Percentiles rank a stretch among this genome's conserved stretches.
These are phyloP conservation scores for Neuroscelio doddi DNA, from an alignment of 2,888 invertebrate genomes.

Conservation along the genomic window DNA sequence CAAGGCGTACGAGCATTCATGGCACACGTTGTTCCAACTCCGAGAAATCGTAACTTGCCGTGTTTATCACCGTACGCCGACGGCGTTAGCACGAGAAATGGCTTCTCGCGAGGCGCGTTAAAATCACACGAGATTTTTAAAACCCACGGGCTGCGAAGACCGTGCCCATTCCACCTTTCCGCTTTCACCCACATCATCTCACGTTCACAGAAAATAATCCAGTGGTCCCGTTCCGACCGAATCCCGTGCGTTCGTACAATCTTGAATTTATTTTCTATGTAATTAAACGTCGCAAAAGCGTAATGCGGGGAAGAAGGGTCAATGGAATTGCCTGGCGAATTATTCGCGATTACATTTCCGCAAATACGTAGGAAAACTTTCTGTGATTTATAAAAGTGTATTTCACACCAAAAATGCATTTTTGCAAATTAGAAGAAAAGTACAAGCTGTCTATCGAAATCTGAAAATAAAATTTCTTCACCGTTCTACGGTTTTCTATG, in stretches of 20 bases:
- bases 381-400: too few relatives aligned
- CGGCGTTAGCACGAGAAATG: conserved; percentile 65
- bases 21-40: conserved; percentile 53
- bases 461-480: too few relatives aligned
- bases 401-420: too few relatives aligned
- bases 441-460: too few relatives aligned
- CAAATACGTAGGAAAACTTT: too few relatives aligned
- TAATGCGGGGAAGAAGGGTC: too few relatives aligned
- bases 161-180: conserved; percentile 27
- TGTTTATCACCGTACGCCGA: conserved; percentile 68
- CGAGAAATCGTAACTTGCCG: conserved; percentile 72
- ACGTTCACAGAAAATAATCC: conserved; percentile 54
- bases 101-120: conserved; percentile 68
- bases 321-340: too few relatives aligned
- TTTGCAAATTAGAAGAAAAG: too few relatives aligned
- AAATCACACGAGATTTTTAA: conserved; percentile 65
- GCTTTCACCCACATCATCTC: conserved; percentile 54
- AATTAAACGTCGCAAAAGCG: conserved; percentile 40
- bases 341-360: too few relatives aligned
- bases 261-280: conserved; percentile 43
- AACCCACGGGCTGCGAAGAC: conserved; percentile 49
- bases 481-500: too few relatives aligned
- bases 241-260: conserved; percentile 25
- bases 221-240: conserved; percentile 32
- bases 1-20: conserved; percentile 33